Evolutionary conservation across 2,797 vertebrate species (phyloP).

Genomic region (Peromyscus aztecus): DNA sequence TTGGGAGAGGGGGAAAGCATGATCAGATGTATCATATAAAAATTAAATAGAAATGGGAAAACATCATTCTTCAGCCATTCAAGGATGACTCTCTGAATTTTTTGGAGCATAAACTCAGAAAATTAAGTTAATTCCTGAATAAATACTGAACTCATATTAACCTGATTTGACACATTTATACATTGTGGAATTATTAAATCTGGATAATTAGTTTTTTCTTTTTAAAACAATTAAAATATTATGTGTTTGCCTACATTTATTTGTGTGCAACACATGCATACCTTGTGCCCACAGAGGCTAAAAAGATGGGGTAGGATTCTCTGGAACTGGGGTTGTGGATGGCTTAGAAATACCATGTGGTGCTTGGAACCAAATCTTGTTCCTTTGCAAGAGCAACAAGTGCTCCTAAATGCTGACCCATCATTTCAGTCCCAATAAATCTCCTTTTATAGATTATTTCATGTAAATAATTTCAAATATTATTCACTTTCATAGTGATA

Average conservation of each 20-base stretch:
- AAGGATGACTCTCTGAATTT: neutral
- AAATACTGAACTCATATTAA: neutral
- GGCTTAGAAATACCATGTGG: neutral
- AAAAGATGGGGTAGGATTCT: neutral
- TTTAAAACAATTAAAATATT: neutral
- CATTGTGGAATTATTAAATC: neutral
- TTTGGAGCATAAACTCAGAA: neutral
- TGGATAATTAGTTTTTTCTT: neutral
- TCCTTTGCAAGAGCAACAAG: neutral
- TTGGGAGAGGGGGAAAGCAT: neutral
- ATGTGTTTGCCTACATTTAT: neutral
- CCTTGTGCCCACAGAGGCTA: neutral
- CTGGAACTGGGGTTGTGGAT: neutral
- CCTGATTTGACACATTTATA: neutral
- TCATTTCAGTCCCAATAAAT: neutral
- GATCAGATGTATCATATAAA: neutral
- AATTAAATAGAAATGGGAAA: neutral
- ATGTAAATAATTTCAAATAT: neutral
- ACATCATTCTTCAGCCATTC: neutral
- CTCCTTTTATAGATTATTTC: neutral
- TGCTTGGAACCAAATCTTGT: neutral
- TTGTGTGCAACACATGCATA: neutral
- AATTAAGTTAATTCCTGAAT: neutral
- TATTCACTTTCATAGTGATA: neutral
- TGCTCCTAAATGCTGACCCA: neutral